phyloP scores from a whole-genome alignment of 2,888 invertebrate genomes.

The Hemaris fuciformis region DNA sequence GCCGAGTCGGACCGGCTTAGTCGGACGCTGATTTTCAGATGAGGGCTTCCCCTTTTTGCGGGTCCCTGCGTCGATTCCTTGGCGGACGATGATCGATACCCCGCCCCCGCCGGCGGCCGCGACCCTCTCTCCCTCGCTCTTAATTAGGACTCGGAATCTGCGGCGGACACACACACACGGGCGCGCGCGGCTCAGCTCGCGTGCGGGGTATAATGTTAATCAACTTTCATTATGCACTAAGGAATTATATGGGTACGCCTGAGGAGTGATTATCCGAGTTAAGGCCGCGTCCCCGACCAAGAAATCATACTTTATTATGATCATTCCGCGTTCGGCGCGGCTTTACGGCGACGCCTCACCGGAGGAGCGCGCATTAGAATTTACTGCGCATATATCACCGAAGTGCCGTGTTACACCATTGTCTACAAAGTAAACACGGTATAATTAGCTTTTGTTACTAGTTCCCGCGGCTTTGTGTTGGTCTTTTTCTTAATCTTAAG shows the following conservation, averaged over 20 bases:
- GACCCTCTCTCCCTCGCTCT: slow-evolving; percentile 85
- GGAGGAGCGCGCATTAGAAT: slow-evolving; percentile 69
- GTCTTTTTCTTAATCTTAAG: slow-evolving; percentile 19
- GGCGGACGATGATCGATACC: slow-evolving; percentile 79
- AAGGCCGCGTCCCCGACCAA: slow-evolving; percentile 75
- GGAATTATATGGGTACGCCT: slow-evolving; percentile 81
- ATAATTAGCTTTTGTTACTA: slow-evolving; percentile 58
- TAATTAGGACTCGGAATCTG: slow-evolving; percentile 93
- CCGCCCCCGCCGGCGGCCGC: slow-evolving; percentile 62
- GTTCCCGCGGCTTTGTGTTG: slow-evolving; percentile 17
- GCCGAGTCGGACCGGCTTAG: slow-evolving; percentile 75
- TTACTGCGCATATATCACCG: slow-evolving; percentile 72
- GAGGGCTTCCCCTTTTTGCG: slow-evolving; percentile 79
- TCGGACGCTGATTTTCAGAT: slow-evolving; percentile 77
- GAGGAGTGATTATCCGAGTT: slow-evolving; percentile 79
- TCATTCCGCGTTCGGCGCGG: slow-evolving; percentile 64
- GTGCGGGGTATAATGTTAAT: slow-evolving; percentile 74
- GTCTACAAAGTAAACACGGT: slow-evolving; percentile 56
- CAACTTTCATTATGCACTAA: slow-evolving; percentile 82
- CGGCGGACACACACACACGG: slow-evolving; percentile 87
- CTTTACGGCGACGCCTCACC: slow-evolving; percentile 66
- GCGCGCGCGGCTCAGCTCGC: slow-evolving; percentile 25
- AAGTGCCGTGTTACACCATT: slow-evolving; percentile 53
- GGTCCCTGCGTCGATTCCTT: slow-evolving; percentile 81
- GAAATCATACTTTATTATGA: slow-evolving; percentile 81